phyloP scores from a whole-genome alignment of 2,888 invertebrate genomes.

The Teinopalpus imperialis region DNA sequence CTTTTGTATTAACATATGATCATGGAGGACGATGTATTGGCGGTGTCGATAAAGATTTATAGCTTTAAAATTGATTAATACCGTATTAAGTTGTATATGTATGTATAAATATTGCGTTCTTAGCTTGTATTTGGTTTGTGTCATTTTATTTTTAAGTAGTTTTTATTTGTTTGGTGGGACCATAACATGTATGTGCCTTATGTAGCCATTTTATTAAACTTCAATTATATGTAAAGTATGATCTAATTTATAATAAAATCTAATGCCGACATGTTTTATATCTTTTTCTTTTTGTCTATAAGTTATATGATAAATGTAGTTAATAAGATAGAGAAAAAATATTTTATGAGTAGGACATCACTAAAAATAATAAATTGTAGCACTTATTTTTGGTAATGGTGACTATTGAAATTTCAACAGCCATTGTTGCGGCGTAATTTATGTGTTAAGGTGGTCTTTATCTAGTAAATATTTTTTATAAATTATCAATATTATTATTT shows the following conservation, averaged over 20 bases:
- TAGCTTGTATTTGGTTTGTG: slow-evolving; percentile 14
- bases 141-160: slow-evolving; percentile 25
- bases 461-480: too few species aligned
- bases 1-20: slow-evolving; percentile 1
- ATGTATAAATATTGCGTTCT: slow-evolving; percentile 6
- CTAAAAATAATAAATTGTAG: too few species aligned
- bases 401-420: too few species aligned
- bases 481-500: too few species aligned
- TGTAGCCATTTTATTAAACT: slow-evolving; percentile 46
- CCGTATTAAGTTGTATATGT: slow-evolving; percentile 20
- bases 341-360: too few species aligned
- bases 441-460: too few species aligned
- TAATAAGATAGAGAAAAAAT: too few species aligned
- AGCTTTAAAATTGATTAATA: slow-evolving; percentile 23
- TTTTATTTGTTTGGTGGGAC: slow-evolving; percentile 59
- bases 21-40: neutral
- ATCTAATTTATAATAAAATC: slow-evolving; percentile 51
- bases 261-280: slow-evolving; percentile 25
- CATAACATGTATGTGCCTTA: slow-evolving; percentile 78
- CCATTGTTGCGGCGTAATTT: too few species aligned
- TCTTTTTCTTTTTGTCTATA: slow-evolving; percentile 5
- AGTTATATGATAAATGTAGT: neutral
- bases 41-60: slow-evolving; percentile 6
- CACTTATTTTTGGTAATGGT: too few species aligned
- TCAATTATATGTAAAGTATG: slow-evolving; percentile 57